phyloP scores from a whole-genome alignment of 1,140 invertebrate genomes.

The Cydia pomonella region DNA sequence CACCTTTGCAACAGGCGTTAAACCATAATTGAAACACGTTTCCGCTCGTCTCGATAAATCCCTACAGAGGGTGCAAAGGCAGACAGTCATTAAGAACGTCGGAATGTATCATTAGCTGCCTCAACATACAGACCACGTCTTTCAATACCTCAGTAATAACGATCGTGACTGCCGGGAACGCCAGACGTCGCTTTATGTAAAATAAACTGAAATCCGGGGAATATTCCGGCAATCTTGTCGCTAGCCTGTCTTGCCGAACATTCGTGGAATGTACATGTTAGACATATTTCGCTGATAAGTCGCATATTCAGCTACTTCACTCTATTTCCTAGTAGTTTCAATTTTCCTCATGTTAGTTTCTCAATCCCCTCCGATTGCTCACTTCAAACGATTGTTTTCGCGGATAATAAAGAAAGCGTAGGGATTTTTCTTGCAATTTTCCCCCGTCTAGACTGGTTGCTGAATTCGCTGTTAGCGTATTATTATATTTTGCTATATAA shows the following conservation, averaged over 20 bases:
- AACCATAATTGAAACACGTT: conserved; percentile 10
- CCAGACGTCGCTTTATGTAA: conserved; percentile 2
- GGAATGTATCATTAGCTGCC: conserved; percentile 26
- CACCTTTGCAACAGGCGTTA: background rate
- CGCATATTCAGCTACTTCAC: background rate
- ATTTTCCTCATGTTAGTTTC: conserved; percentile 9
- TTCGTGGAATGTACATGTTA: background rate
- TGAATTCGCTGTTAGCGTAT: conserved; percentile 35
- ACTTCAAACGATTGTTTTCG: conserved; percentile 34
- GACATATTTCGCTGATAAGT: conserved; percentile 3
- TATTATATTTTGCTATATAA: conserved; percentile 42
- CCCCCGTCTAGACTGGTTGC: conserved; percentile 39
- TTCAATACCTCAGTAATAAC: conserved; percentile 31
- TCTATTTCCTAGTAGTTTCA: background rate
- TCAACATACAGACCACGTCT: conserved; percentile 32
- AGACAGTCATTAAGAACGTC: conserved; percentile 17
- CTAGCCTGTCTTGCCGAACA: background rate
- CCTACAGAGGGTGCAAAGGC: conserved; percentile 9
- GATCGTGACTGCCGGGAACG: conserved; percentile 28
- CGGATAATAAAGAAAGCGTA: conserved; percentile 35
- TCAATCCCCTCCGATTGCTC: background rate
- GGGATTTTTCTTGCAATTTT: conserved; percentile 36
- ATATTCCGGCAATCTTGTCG: conserved; percentile 7
- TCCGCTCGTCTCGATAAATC: background rate
- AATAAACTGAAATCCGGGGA: conserved; percentile 9